Evolutionary conservation across 2,113 vertebrate genomes (phyloP).

Genomic region (Lasiurus borealis): DNA sequence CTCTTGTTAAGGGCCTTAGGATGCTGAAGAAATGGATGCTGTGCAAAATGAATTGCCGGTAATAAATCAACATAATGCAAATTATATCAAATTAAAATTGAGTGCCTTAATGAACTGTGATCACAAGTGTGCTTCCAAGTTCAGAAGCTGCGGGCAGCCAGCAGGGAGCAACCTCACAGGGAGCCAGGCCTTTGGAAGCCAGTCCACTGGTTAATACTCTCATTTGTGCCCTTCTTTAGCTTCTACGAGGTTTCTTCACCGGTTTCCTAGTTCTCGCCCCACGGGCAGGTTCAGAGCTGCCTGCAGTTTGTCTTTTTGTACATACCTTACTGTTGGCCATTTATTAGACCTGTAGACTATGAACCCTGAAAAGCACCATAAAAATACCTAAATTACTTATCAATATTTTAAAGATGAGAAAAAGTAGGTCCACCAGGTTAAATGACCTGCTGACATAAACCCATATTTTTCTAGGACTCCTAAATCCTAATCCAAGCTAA

Average conservation of each 20-base stretch:
- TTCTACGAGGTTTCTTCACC: not conserved
- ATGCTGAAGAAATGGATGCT: slow-evolving; percentile 3
- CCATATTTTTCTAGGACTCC: not conserved
- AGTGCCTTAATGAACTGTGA: not conserved
- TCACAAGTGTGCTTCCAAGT: not conserved
- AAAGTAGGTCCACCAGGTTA: not conserved
- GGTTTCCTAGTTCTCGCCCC: not conserved
- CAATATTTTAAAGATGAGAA: not conserved
- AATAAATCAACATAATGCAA: slow-evolving; percentile 42
- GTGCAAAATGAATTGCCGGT: not conserved
- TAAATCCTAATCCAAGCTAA: not conserved
- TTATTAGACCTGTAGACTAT: not conserved
- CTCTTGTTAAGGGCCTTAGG: not conserved
- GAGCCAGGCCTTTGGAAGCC: not conserved
- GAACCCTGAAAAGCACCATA: not conserved
- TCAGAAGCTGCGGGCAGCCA: not conserved
- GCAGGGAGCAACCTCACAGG: not conserved
- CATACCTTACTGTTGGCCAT: not conserved
- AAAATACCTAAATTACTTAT: not conserved
- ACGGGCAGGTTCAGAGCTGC: not conserved
- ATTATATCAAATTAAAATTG: slow-evolving; percentile 24
- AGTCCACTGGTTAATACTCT: not conserved
- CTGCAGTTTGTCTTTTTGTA: not conserved
- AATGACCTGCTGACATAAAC: not conserved
- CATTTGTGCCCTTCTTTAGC: not conserved